Base-by-base conservation (phyloP, 2,888 invertebrate species). In the Polylopha cassiicola region DNA sequence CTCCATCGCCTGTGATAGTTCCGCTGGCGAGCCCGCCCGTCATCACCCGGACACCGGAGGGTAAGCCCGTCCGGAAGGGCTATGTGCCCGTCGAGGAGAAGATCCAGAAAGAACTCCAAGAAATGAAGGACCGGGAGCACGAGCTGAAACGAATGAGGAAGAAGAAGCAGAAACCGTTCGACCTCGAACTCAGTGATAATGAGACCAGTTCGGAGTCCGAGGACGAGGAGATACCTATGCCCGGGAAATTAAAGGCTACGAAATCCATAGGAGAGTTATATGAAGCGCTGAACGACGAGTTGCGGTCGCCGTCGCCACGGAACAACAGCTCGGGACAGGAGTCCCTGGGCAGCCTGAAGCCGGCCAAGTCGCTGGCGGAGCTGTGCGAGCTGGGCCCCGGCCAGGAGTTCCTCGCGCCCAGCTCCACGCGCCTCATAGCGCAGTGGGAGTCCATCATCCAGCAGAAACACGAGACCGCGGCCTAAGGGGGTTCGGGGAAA, bases 81-180 rank as follows among this genome's bases (percentile, higher is more conserved):
- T 94, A 89, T 68, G 90, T 94, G 3, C 92, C 95, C 0, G 94
- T 95, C 2, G 95, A 96, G 67, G 92, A 94, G 58, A 95, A 94
- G 73, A 96, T 97, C 55, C 93, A 94, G 61, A 91, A 91, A 47
- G 97, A 97, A 71, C 78, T 97, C 32, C 87, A 90, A 62, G 95
- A 96, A 58, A 92, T 95, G 89, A 92, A 93, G 61, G 89, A 90
- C 49, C 86, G 95, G 37, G 95, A 95, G 62, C 90, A 91, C 48
- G 95, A 95, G 61, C 78, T 95, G 24, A 92, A 93, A 87, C 85
- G 87, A 50, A 87, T 89, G 81, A 84, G 92, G 47, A 87, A 89
- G 47, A 87, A 89, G 66, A 87, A 88, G 54, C 76, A 88, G 43
- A 78, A 87, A 41, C 87, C 88, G 15, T 90, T 89, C 36, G 92